A percentile compares a stretch with the other conserved stretches of the same genome.
Evolutionary conservation across 2,888 invertebrate species (phyloP).

Genomic region (Heliothis peltigera): DNA sequence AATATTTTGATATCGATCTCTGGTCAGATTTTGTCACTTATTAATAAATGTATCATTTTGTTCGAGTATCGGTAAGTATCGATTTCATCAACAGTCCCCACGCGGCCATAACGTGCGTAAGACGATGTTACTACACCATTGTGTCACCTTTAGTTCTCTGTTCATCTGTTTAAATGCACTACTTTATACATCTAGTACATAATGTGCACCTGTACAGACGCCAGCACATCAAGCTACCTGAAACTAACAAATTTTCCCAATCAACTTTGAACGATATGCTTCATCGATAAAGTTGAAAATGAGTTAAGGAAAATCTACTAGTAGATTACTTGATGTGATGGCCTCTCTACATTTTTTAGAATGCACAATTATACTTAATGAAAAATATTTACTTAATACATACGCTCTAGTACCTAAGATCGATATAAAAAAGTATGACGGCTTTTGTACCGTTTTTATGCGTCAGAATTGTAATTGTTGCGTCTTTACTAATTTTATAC

Average conservation of each 20-base stretch:
- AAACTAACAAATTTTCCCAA: no score
- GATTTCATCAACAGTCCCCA: conserved; percentile 26
- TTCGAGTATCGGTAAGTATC: conserved; percentile 30
- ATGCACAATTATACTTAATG: conserved; percentile 24
- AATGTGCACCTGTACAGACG: conserved; percentile 49
- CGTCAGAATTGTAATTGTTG: conserved; percentile 5
- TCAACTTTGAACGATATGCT: no score
- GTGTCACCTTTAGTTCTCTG: conserved; percentile 12
- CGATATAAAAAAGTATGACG: conserved; percentile 5
- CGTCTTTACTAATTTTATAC: not conserved
- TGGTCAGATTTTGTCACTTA: conserved; percentile 29
- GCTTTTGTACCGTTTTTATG: not conserved
- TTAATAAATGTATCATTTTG: conserved; percentile 31
- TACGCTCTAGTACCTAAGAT: conserved; percentile 7
- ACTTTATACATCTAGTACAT: not conserved
- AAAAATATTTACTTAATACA: conserved; percentile 10
- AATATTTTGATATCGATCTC: conserved; percentile 19
- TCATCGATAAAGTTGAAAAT: no score
- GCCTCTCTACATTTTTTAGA: conserved; percentile 28
- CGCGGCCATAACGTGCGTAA: conserved; percentile 25
- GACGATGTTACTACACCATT: not conserved
- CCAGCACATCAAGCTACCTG: no score
- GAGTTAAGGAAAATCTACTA: no score
- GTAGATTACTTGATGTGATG: no score
- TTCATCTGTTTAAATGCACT: not conserved